These are phyloP conservation scores for Riparia riparia DNA, from an alignment of 2,113 vertebrate species.

Conservation along the genomic window DNA sequence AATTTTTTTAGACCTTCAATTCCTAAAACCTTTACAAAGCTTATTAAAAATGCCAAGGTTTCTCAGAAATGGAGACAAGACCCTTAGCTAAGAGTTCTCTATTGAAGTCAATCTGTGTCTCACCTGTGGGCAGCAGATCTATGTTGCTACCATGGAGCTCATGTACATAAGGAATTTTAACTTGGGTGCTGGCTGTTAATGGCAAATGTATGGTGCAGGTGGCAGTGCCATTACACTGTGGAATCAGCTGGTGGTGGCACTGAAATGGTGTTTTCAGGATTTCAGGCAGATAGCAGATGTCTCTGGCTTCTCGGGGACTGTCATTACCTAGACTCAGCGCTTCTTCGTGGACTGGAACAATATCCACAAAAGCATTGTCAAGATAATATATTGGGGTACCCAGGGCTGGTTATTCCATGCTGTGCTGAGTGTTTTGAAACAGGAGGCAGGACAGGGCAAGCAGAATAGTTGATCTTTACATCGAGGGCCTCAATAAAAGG, in stretches of 20 bases:
- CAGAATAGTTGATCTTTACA: background rate
- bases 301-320: background rate
- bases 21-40: background rate
- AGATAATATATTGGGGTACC: background rate
- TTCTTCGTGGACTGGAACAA: background rate
- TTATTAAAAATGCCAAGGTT: background rate
- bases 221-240: background rate
- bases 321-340: background rate
- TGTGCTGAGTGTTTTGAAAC: background rate
- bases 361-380: background rate
- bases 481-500: background rate
- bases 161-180: background rate
- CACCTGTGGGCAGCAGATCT: background rate
- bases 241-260: background rate
- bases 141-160: background rate
- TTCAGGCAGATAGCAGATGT: background rate
- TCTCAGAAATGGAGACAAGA: background rate
- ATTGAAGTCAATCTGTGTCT: background rate
- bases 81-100: background rate
- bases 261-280: background rate
- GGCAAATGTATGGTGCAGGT: background rate
- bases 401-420: background rate
- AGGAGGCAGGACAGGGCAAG: background rate
- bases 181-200: background rate
- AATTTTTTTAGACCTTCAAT: background rate